Percentiles rank a stretch among this genome's conserved stretches.
phyloP scores from a whole-genome alignment of 2,888 invertebrate genomes.

The Lepetodrilus schrolli region DNA sequence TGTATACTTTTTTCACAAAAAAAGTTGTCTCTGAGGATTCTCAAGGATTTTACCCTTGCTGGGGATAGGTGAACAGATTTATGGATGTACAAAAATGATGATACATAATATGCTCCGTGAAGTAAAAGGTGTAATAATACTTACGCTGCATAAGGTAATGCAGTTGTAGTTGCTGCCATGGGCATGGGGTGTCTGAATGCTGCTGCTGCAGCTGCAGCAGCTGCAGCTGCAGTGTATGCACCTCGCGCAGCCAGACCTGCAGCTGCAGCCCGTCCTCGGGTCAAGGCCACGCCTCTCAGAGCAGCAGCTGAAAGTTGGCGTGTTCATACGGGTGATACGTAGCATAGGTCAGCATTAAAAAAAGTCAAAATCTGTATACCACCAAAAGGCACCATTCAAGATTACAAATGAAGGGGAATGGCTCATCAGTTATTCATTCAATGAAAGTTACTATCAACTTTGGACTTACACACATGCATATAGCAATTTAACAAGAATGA shows the following conservation, averaged over 20 bases:
- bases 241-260: slow-evolving; percentile 80
- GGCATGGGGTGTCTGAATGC: slow-evolving; percentile 82
- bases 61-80: too few relatives aligned
- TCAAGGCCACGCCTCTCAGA: slow-evolving; percentile 88
- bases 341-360: too few relatives aligned
- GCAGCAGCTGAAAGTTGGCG: slow-evolving; percentile 81
- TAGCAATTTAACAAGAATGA: too few relatives aligned
- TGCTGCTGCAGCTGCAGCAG: slow-evolving; percentile 82
- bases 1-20: too few relatives aligned
- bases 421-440: slow-evolving; percentile 16
- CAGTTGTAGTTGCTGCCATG: slow-evolving; percentile 81
- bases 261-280: slow-evolving; percentile 83
- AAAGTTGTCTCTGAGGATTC: too few relatives aligned
- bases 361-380: too few relatives aligned
- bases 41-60: too few relatives aligned
- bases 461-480: not conserved
- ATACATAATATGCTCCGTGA: too few relatives aligned
- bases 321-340: not conserved
- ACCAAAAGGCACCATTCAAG: too few relatives aligned
- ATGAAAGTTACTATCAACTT: slow-evolving; percentile 18
- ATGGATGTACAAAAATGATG: too few relatives aligned
- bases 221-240: slow-evolving; percentile 81
- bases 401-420: slow-evolving; percentile 13
- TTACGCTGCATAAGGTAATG: slow-evolving; percentile 91
- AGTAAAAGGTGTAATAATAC: slow-evolving; percentile 78